Conservation (phyloP, 2,113 vertebrate genomes). For the Castor canadensis region DNA sequence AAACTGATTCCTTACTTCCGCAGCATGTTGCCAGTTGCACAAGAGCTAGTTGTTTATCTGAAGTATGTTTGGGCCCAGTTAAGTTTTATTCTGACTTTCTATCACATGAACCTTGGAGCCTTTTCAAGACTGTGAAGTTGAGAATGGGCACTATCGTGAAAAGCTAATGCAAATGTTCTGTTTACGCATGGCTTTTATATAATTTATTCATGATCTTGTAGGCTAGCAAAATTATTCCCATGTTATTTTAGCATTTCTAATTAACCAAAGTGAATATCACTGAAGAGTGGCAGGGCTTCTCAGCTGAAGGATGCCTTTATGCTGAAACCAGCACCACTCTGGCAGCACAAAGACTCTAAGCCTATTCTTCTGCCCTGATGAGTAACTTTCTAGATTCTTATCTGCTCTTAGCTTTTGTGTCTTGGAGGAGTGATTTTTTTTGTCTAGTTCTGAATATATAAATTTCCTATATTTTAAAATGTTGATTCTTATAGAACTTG, state of each 20-base stretch:
- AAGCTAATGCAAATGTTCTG: conserved; percentile 46
- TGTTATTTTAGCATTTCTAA: conserved; percentile 76
- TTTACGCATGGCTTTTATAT: conserved; percentile 62
- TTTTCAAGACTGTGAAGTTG: neutral
- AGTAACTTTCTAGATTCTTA: conserved; percentile 64
- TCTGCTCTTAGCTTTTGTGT: neutral
- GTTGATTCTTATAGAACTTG: conserved; percentile 1
- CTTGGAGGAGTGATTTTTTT: neutral
- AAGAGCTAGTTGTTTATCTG: neutral
- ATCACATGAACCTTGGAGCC: neutral
- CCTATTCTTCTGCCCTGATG: neutral
- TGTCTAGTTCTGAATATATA: conserved; percentile 46
- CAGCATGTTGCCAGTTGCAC: neutral
- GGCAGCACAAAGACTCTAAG: neutral
- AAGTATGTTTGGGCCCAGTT: neutral
- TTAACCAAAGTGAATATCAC: conserved; percentile 67
- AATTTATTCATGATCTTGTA: conserved; percentile 74
- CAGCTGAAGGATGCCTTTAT: conserved; percentile 18
- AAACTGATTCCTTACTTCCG: neutral
- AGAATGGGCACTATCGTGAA: conserved; percentile 32
- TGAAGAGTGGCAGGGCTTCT: neutral
- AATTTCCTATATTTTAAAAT: conserved; percentile 42
- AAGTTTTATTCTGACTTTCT: neutral
- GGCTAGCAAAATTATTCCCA: conserved; percentile 55
- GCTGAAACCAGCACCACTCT: conserved; percentile 57